phyloP scores from a whole-genome alignment of 2,113 vertebrate genomes.

The Murina feae region DNA sequence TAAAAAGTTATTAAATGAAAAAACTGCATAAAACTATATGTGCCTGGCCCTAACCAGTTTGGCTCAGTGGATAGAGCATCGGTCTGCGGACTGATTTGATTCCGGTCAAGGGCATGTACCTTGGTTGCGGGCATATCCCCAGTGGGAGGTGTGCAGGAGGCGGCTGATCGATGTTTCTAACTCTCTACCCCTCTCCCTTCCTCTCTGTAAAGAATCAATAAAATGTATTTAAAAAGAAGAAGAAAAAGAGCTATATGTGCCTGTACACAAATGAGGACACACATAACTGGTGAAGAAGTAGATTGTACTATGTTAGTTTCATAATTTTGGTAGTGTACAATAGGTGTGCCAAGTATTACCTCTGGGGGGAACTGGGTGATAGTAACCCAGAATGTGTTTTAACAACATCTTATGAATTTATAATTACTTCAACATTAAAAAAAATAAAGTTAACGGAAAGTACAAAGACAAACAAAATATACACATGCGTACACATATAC shows the following conservation, averaged over 20 bases:
- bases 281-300: neutral
- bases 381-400: neutral
- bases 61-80: no score
- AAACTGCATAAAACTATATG: rapidly evolving
- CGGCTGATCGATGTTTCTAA: no score
- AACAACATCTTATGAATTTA: neutral
- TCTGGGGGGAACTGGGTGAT: rapidly evolving
- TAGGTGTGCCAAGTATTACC: neutral
- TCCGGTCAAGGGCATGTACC: no score
- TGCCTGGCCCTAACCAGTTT: no score
- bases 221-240: no score
- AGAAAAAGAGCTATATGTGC: no score
- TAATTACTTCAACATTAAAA: neutral
- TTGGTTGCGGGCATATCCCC: no score
- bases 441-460: neutral
- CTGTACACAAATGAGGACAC: neutral
- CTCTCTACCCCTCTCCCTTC: no score
- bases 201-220: no score
- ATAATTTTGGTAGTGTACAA: neutral
- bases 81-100: no score
- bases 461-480: neutral
- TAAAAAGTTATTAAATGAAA: neutral
- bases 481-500: rapidly evolving
- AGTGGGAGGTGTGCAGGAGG: no score
- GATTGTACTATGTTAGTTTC: neutral